Conservation (phyloP, 2,888 invertebrate species). For the Alsophila aescularia region DNA sequence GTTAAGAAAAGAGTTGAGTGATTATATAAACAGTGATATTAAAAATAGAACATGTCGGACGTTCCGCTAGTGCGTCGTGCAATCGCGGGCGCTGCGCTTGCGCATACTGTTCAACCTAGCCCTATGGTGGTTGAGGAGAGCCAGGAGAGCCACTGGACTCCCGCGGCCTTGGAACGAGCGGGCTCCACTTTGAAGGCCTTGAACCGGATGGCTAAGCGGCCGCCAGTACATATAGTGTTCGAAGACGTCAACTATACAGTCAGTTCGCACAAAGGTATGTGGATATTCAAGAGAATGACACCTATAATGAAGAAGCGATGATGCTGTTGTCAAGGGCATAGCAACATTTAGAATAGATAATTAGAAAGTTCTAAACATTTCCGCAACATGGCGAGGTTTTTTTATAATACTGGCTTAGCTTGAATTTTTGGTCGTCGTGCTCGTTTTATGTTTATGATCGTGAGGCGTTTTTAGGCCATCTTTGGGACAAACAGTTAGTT, state of each 20-base stretch:
- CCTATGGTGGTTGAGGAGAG: conserved; percentile 51
- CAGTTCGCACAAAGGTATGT: conserved; percentile 70
- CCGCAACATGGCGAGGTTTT: too few species aligned
- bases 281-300: too few species aligned
- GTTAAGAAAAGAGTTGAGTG: neutral
- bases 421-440: too few species aligned
- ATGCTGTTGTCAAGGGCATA: too few species aligned
- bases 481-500: too few species aligned
- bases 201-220: conserved; percentile 84
- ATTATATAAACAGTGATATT: conserved; percentile 20
- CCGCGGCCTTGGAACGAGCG: conserved; percentile 77
- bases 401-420: too few species aligned
- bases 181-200: conserved; percentile 79
- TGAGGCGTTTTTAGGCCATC: too few species aligned
- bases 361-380: too few species aligned
- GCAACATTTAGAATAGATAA: too few species aligned
- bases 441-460: too few species aligned
- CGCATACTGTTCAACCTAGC: conserved; percentile 51
- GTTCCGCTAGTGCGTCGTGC: conserved; percentile 72
- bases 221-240: conserved; percentile 85
- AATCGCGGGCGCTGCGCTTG: conserved; percentile 70
- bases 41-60: conserved; percentile 55
- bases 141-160: conserved; percentile 74
- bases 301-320: too few species aligned
- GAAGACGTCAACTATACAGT: conserved; percentile 84